These are phyloP conservation scores for Morpho helenor DNA, from an alignment of 2,888 invertebrate species.

Conservation along the genomic window DNA sequence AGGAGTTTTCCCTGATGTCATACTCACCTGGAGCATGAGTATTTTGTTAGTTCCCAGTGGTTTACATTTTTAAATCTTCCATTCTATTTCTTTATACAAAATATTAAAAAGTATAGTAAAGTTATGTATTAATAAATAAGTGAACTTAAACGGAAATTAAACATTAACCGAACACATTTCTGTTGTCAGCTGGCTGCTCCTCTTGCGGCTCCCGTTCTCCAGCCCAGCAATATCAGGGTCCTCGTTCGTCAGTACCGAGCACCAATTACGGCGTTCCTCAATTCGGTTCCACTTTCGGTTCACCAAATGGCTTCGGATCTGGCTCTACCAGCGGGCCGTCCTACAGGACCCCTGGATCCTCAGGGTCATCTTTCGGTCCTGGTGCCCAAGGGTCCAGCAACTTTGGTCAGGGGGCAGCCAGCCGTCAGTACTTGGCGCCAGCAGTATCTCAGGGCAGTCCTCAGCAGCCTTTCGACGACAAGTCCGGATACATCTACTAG, in stretches of 20 bases:
- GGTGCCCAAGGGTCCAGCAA: neutral
- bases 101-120: too few relatives aligned
- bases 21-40: too few relatives aligned
- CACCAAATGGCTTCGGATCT: neutral
- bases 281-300: slow-evolving; percentile 14
- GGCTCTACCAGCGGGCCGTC: neutral
- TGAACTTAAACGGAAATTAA: too few relatives aligned
- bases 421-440: slow-evolving; percentile 61
- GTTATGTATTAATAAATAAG: too few relatives aligned
- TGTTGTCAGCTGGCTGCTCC: slow-evolving; percentile 23
- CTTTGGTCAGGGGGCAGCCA: slow-evolving; percentile 37
- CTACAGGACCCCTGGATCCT: slow-evolving; percentile 1
- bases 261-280: slow-evolving; percentile 37
- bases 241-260: slow-evolving; percentile 30
- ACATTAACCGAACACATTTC: neutral
- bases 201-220: slow-evolving; percentile 20
- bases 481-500: slow-evolving; percentile 53
- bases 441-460: slow-evolving; percentile 46
- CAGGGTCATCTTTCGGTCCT: slow-evolving; percentile 4
- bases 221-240: slow-evolving; percentile 29
- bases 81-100: neutral
- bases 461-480: slow-evolving; percentile 60
- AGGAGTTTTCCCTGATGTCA: too few relatives aligned
- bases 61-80: too few relatives aligned
- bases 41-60: too few relatives aligned